Base-by-base conservation (phyloP, 1,140 invertebrate genomes). In the Drosophila guanche region DNA sequence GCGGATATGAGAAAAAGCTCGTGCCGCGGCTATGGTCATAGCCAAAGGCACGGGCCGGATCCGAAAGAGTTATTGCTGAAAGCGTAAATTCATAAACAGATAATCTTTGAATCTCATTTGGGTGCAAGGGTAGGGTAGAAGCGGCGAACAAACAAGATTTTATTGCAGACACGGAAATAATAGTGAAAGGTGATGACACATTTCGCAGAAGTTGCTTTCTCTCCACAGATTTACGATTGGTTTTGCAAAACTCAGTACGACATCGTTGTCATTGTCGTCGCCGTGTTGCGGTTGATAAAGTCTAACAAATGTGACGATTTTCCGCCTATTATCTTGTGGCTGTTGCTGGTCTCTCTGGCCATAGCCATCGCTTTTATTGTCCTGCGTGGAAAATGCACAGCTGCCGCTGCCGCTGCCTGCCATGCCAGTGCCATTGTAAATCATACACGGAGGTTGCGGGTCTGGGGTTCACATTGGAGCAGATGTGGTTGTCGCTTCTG, bases 21-120 rank as follows among this genome's bases (percentile, higher is more conserved):
- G 10, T 37, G 10, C 33, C 33, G 10, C 33, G 4, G 33, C 33
- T 37, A 37, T 10, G 29, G 57, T 41, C 22, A 12, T 5, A 14
- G 57, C 42, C 48, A 45, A 46, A 14, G 33, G 33, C 33, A 12
- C 10, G 33, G 33, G 25, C 5, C 41, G 16, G 48, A 20, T 14
- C 43, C 10, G 22, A 63, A 65, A 66, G 70, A 81, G 67, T 77
- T 85, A 77, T 67, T 63, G 20, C 54, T 33, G n/a, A 50, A 10
- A 55, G 42, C 74, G 72, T 78, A 90, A 90, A 90, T 88, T 90
- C 84, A 90, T 90, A 90, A 90, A 65, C 52, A 88, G 76, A 90
- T 90, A 88, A 90, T 88, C 65, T 52, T 48, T 42, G 76, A 73
- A 54, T 80, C 73, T 80, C 68, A 78, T 89, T 90, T 88, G 60